Conservation (phyloP, 2,888 invertebrate species). For the Andrena chrysosceles region DNA sequence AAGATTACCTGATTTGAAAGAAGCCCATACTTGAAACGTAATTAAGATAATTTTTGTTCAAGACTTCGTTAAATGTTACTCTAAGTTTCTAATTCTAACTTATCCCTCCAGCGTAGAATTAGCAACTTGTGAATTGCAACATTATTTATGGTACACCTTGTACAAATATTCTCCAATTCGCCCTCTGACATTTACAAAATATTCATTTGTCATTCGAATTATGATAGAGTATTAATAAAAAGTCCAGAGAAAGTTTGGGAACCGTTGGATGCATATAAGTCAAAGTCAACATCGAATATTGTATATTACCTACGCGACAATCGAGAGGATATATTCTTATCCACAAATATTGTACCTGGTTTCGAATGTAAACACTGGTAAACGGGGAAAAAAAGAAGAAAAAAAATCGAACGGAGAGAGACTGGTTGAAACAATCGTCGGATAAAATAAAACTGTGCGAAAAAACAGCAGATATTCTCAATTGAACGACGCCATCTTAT, state of each 20-base stretch:
- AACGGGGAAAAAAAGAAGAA: slow-evolving; percentile 16
- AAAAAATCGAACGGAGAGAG: slow-evolving; percentile 26
- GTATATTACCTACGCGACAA: slow-evolving; percentile 67
- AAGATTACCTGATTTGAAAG: too few relatives aligned
- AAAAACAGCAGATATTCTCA: background rate
- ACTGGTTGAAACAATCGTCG: slow-evolving; percentile 28
- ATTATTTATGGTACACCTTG: background rate
- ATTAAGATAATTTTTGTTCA: too few relatives aligned
- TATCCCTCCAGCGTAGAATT: too few relatives aligned
- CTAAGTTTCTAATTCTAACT: too few relatives aligned
- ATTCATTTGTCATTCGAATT: background rate
- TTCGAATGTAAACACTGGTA: slow-evolving; percentile 62
- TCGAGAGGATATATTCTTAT: slow-evolving; percentile 54
- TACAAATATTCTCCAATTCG: background rate
- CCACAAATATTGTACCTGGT: slow-evolving; percentile 66
- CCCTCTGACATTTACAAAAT: background rate
- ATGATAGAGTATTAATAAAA: background rate
- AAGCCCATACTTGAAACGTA: too few relatives aligned
- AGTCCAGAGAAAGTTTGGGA: slow-evolving; percentile 44
- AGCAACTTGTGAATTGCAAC: background rate
- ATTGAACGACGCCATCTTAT: slow-evolving; percentile 29
- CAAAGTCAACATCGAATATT: slow-evolving; percentile 71
- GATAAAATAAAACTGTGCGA: slow-evolving; percentile 15
- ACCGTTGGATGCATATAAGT: slow-evolving; percentile 52
- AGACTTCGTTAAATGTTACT: too few relatives aligned